Evolutionary conservation across 2,888 invertebrate species (phyloP).

Genomic region (Ditula angustiorana): DNA sequence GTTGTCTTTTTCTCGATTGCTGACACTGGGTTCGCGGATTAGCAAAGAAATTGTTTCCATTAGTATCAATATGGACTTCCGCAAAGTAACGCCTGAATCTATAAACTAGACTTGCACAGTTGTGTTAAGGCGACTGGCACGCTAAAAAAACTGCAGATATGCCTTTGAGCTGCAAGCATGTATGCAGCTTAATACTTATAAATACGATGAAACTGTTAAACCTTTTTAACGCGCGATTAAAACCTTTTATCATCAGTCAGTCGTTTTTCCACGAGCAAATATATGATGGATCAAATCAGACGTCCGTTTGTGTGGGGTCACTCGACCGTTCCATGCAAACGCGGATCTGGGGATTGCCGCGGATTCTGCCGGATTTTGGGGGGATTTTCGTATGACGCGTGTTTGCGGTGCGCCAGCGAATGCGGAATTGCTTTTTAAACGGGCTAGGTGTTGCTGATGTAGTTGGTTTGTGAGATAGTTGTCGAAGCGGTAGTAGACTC

Average conservation of each 20-base stretch:
- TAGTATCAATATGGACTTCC: too few relatives aligned
- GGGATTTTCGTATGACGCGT: conserved; percentile 25
- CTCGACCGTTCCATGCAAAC: conserved; percentile 46
- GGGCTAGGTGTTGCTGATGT: conserved; percentile 28
- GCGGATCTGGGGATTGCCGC: conserved; percentile 46
- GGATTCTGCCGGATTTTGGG: conserved; percentile 9
- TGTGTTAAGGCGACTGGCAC: too few relatives aligned
- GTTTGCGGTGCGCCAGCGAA: conserved; percentile 22
- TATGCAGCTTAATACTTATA: too few relatives aligned
- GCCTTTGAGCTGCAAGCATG: background rate
- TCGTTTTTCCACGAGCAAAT: conserved; percentile 59
- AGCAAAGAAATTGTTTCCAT: too few relatives aligned
- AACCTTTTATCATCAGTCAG: background rate
- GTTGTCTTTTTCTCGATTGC: too few relatives aligned
- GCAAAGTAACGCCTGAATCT: too few relatives aligned
- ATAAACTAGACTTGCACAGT: too few relatives aligned
- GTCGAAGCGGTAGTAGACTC: too few relatives aligned
- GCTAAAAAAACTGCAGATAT: too few relatives aligned
- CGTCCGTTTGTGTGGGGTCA: conserved; percentile 45
- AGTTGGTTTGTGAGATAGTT: background rate
- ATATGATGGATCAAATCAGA: conserved; percentile 72
- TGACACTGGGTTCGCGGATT: too few relatives aligned
- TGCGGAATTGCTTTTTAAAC: conserved; percentile 22
- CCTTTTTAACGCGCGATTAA: conserved; percentile 3
- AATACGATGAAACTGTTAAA: background rate